Conservation (phyloP, 2,797 vertebrate genomes). For the Sebastes hubbsi region DNA sequence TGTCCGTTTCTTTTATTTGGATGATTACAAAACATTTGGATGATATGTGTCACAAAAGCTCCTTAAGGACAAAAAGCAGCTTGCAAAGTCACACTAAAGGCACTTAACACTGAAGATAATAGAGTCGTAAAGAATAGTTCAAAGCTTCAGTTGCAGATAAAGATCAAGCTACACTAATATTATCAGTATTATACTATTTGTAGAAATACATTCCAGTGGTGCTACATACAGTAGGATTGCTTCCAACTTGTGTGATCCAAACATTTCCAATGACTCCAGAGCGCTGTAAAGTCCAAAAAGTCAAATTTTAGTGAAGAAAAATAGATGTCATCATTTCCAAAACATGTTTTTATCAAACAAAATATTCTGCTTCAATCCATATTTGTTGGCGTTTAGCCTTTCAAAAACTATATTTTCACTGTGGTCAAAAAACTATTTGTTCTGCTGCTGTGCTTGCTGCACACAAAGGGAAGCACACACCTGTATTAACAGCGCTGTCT, state of each 20-base stretch:
- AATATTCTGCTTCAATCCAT: not conserved
- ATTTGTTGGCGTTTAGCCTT: not conserved
- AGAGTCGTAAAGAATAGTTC: not conserved
- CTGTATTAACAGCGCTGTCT: not conserved
- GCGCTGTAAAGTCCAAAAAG: not conserved
- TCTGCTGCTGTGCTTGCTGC: not conserved
- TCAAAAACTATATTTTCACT: not conserved
- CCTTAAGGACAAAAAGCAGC: not conserved
- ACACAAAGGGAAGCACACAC: not conserved
- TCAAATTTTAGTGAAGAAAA: not conserved
- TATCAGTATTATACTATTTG: not conserved
- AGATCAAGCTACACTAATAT: not conserved
- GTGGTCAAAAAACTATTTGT: not conserved
- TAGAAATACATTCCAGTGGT: not conserved
- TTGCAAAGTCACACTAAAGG: not conserved
- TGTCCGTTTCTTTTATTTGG: not conserved
- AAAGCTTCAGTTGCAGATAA: not conserved
- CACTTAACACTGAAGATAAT: not conserved
- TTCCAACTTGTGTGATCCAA: not conserved
- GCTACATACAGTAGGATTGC: not conserved
- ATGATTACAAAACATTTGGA: slow-evolving; percentile 1
- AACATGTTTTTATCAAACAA: not conserved
- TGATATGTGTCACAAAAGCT: not conserved
- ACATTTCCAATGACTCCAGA: not conserved
- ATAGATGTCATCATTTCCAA: not conserved